Conservation (phyloP, 2,888 invertebrate genomes). For the Phrixothrix hirtus region DNA sequence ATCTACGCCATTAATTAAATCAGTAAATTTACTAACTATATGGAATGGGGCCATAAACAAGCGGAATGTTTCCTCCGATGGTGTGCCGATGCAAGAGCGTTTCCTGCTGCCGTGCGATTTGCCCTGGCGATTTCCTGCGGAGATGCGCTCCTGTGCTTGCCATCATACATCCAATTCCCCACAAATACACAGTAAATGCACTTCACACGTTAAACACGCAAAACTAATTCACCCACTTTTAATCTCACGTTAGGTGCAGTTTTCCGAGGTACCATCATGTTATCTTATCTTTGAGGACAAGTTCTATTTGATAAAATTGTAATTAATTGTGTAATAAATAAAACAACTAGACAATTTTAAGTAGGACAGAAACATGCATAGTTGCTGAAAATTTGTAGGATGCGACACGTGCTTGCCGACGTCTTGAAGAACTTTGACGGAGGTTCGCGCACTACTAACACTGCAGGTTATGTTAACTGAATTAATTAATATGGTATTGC, state of each 20-base stretch:
- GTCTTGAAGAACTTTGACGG: no score
- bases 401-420: background rate
- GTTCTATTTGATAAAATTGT: no score
- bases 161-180: constrained; percentile 22
- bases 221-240: constrained; percentile 9
- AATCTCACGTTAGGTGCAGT: constrained; percentile 19
- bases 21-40: constrained; percentile 69
- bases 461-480: constrained; percentile 16
- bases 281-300: no score
- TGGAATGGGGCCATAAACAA: constrained; percentile 75
- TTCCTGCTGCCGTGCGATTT: constrained; percentile 42
- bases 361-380: no score
- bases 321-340: no score
- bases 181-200: constrained; percentile 11
- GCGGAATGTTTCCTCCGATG: constrained; percentile 64
- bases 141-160: constrained; percentile 38
- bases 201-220: constrained; percentile 5
- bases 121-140: constrained; percentile 46
- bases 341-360: no score
- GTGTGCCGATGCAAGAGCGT: constrained; percentile 47
- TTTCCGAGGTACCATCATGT: background rate
- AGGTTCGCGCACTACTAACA: constrained; percentile 18
- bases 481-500: constrained; percentile 27
- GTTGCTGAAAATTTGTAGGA: no score
- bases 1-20: no score